A percentile compares a stretch with the other conserved stretches of the same genome.
Evolutionary conservation across 2,113 vertebrate species (phyloP).

Genomic region (Pseudopipra pipra): DNA sequence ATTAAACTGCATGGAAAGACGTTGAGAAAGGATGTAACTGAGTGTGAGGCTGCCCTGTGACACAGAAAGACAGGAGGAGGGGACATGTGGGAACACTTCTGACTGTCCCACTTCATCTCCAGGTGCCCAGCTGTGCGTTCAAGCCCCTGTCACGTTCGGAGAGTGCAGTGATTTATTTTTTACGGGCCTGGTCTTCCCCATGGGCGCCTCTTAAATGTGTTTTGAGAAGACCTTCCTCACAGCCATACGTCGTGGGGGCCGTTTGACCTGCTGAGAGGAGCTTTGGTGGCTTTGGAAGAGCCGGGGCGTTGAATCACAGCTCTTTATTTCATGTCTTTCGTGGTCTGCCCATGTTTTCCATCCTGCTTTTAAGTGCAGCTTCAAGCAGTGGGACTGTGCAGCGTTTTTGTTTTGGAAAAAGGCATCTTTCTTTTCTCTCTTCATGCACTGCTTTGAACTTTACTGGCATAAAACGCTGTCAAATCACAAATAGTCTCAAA

Average conservation of each 20-base stretch:
- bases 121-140: background rate
- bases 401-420: background rate
- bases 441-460: slow-evolving; percentile 29
- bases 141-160: rapidly evolving
- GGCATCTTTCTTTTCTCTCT: slow-evolving; percentile 7
- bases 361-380: background rate
- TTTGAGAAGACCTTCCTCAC: background rate
- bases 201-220: background rate
- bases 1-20: background rate
- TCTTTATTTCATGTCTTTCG: background rate
- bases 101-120: background rate
- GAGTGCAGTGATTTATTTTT: background rate
- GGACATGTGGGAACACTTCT: rapidly evolving
- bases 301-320: background rate
- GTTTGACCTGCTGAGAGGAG: background rate
- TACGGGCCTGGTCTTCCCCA: rapidly evolving
- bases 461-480: background rate
- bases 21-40: background rate
- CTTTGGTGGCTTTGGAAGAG: background rate
- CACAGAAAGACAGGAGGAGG: background rate
- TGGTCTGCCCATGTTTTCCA: background rate
- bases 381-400: background rate
- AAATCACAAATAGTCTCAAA: background rate
- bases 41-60: background rate
- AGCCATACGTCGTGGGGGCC: rapidly evolving